Percentiles rank a stretch among this genome's conserved stretches.
phyloP scores from a whole-genome alignment of 2,113 vertebrate genomes.

The Arizona elegans region DNA sequence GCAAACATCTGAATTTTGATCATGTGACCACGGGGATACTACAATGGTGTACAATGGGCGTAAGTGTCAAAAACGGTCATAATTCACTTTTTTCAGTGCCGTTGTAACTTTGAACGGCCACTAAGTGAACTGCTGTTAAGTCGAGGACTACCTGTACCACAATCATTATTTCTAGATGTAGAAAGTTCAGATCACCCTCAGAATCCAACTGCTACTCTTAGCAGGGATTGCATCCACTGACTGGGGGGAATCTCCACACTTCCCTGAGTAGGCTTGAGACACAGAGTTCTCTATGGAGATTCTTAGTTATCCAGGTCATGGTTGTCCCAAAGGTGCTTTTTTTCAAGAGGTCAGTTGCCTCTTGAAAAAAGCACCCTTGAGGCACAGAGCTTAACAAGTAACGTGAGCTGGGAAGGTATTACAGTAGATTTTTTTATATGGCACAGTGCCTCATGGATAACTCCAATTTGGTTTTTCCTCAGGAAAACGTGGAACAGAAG shows the following conservation, averaged over 20 bases:
- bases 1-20: too few species aligned
- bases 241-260: neutral
- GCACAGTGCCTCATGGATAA: neutral
- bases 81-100: too few species aligned
- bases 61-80: too few species aligned
- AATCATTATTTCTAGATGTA: neutral
- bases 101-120: too few species aligned
- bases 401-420: too few species aligned
- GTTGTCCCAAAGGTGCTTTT: too few species aligned
- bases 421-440: neutral
- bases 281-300: neutral
- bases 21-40: too few species aligned
- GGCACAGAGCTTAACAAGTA: neutral
- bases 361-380: neutral
- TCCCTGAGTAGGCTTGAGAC: neutral
- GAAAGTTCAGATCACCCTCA: neutral
- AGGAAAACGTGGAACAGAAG: conserved; percentile 20
- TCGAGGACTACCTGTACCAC: neutral
- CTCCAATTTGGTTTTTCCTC: neutral
- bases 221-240: neutral
- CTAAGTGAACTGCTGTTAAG: too few species aligned
- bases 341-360: too few species aligned
- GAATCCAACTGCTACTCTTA: neutral
- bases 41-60: too few species aligned
- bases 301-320: too few species aligned